Percentiles rank a stretch among this genome's conserved stretches.
phyloP scores from a whole-genome alignment of 2,888 invertebrate species.

The Zygaena filipendulae region DNA sequence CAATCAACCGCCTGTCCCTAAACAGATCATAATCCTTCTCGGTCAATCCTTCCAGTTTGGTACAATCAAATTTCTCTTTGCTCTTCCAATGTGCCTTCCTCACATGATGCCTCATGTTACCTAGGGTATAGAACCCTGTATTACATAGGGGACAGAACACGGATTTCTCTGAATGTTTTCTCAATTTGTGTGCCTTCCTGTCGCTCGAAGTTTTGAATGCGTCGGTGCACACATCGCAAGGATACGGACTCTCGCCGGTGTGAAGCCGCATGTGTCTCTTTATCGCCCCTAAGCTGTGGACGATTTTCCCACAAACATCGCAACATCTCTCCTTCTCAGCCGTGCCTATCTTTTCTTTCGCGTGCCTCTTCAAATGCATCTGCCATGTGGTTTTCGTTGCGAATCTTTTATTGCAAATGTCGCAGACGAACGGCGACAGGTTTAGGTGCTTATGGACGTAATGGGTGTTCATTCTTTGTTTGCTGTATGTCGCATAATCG shows the following conservation, averaged over 20 bases:
- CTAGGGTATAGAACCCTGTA: constrained; percentile 1
- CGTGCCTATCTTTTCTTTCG: background rate
- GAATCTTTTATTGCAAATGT: background rate
- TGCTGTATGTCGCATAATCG: background rate
- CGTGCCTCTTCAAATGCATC: constrained; percentile 1
- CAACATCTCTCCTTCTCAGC: background rate
- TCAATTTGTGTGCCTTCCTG: constrained; percentile 1
- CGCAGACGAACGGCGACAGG: background rate
- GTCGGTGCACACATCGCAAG: constrained; percentile 4
- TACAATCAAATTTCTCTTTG: constrained; percentile 4
- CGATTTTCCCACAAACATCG: constrained; percentile 1
- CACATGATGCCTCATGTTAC: constrained; percentile 3
- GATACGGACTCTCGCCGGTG: constrained; percentile 6
- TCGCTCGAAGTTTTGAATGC: background rate
- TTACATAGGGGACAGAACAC: constrained; percentile 3
- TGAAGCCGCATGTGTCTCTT: constrained; percentile 7
- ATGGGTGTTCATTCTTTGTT: background rate
- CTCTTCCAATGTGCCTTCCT: constrained; percentile 3
- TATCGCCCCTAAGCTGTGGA: constrained; percentile 1
- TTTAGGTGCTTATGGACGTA: background rate
- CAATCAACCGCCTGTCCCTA: constrained; percentile 2
- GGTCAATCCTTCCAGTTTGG: constrained; percentile 3
- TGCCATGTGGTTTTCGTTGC: background rate
- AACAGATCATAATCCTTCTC: constrained; percentile 6
- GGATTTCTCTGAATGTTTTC: constrained; percentile 2